Base-by-base conservation (phyloP, 2,888 invertebrate genomes). In the Caenorhabditis sp. region DNA sequence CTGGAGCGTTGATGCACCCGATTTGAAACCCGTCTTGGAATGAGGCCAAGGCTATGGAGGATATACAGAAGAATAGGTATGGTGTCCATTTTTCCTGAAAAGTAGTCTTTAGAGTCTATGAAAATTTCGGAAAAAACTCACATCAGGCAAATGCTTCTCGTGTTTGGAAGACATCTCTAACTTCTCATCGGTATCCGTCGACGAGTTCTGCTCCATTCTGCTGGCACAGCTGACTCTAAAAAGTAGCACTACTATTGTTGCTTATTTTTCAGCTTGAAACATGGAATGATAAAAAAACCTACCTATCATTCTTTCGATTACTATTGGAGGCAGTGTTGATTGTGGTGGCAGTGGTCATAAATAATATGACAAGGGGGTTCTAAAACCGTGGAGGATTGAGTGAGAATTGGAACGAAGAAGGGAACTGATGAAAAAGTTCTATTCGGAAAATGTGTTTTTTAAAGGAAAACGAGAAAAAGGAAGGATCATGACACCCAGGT, bases 1-100 rank as follows among this genome's bases (percentile, higher is more conserved):
- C 82, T 10, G 82, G 82, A 16, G 82, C 82, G 73, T 82, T 82
- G 28, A 82, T 82, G 44, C 82, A 82, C 16, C 82, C 82, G 22
- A 82, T 79, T 74, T 82, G 82, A 69, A 79, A 82, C 14, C 82
- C 82, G 68, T 82, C 82, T 68, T 82, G 82, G 47, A 82, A 82
- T n/a, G 82, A 82, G 16, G 82, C 77, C 14, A 82, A 61, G 1
- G 72, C 77, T 28, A 82, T 79, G n/a, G 79, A 74, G 22, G 73
- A 73, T 14, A 74, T 82, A 38, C 82, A 82, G 28, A 82, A 82
- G 19, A 82, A 82, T 7, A 82, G 56, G 38, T 74, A 82, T 3
- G 69, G 61, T 2, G 77, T 82, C 73, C 73, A 81, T 56, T 75
- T 70, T 70, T 75, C 75, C 75, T 80, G 44, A 41, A 63, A 63